These are phyloP conservation scores for Drosophila bunnanda DNA, from an alignment of 2,888 invertebrate genomes.

Conservation along the genomic window DNA sequence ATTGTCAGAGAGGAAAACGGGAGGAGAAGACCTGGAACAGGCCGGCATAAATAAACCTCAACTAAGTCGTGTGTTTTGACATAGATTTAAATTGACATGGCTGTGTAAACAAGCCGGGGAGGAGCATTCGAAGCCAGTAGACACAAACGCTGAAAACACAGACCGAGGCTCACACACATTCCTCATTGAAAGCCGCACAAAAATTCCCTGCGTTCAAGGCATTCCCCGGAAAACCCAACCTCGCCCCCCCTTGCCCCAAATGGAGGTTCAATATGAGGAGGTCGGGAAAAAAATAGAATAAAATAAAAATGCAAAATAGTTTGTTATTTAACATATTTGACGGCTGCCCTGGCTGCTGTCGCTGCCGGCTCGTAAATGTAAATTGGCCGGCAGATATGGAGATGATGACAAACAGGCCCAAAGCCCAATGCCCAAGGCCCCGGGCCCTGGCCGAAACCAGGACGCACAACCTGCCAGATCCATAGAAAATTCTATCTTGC, in stretches of 20 bases:
- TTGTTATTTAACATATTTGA: constrained; percentile 79
- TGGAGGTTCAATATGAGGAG: constrained; percentile 54
- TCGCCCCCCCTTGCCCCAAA: constrained; percentile 18
- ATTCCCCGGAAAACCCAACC: constrained; percentile 44
- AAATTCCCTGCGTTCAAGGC: constrained; percentile 67
- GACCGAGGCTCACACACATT: constrained; percentile 37
- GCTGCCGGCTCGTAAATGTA: constrained; percentile 54
- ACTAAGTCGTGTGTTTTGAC: constrained; percentile 80
- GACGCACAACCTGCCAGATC: constrained; percentile 23
- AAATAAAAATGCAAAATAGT: constrained; percentile 80
- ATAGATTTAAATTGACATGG: constrained; percentile 80
- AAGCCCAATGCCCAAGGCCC: constrained; percentile 2
- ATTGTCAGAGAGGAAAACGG: constrained; percentile 44
- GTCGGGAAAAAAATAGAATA: constrained; percentile 35
- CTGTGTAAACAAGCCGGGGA: constrained; percentile 65
- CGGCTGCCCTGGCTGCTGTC: constrained; percentile 26
- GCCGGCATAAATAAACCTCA: constrained; percentile 81
- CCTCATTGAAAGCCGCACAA: constrained; percentile 63
- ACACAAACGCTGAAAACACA: constrained; percentile 23
- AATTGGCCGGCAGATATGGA: constrained; percentile 69
- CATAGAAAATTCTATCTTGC: constrained; percentile 25
- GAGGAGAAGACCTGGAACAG: constrained; percentile 37
- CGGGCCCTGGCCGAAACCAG: constrained; percentile 7
- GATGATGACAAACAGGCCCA: constrained; percentile 67
- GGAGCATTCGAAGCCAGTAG: constrained; percentile 22